Evolutionary conservation across 2,888 invertebrate species (phyloP), one percentile per base, ranked within the genome.

Genomic region (Epicampocera succincta): DNA sequence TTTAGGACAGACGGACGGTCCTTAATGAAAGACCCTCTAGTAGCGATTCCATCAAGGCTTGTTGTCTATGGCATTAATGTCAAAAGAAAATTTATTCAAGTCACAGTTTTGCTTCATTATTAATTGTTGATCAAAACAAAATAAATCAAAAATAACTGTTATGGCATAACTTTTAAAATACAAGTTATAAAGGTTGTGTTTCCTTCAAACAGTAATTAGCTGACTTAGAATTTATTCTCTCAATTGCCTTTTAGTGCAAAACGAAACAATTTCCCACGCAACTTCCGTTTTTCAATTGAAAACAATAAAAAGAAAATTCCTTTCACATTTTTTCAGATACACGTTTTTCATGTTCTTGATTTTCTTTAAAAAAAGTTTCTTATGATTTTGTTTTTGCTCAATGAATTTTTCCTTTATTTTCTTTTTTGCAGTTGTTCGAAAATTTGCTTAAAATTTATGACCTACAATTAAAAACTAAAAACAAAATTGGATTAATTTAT

Each of bases 371-470:
- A 46, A 33, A 33, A 33, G 40, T 44, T 21, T 17, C 21, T 42
- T 38, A 38, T 60, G 54, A 17, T 44, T 58, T 76, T 61, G 13
- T 60, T 33, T 33, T 33, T 33, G 3, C 33, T 60, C 44, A 46
- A 44, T 72, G 50, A 56, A 46, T 56, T 12, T 40, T 50, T 60
- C 66, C 42, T 21, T 13, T 63, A 46, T 56, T 12, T 40, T 50
- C 50, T 74, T 48, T 21, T 13, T 63, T 56, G 58, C 33, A 2
- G 33, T 9, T 8, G 33, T 1, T 33, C 13, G 1, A 66, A 44
- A 71, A 74, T 75, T 65, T 80, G 46, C 61, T 58, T 33, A 66
- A 54, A 76, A 66, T 76, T 80, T 61, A 80, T 80, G 58, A 8
- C 38, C 72, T 33, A 66, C 60, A 76, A 72, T 69, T 54, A 74